Base-by-base conservation (phyloP, 64 coral and sea anemone genomes). In the Stichodactyla helianthus region DNA sequence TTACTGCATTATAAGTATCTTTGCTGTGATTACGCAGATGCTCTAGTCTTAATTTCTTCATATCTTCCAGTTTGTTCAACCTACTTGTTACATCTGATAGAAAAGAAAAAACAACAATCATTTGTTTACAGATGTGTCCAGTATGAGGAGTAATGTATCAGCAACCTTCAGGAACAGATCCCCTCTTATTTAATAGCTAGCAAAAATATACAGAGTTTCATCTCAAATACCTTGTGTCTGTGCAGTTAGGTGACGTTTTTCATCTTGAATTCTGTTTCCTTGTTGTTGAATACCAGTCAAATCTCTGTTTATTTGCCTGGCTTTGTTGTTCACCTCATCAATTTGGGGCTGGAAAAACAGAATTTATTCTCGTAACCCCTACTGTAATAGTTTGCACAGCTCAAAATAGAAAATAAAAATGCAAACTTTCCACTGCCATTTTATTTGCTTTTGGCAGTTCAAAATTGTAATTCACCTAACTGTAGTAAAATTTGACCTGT, bases 1-100 rank as follows among this genome's bases (percentile, higher is more conserved):
- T 92, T 8, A 98, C 93, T 62, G 96, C 96, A 92, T 98, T 98
- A 53, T 94, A 98, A 8, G 96, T 98, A 57, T 98, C 96, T 50
- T 77, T 83, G 82, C 77, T 80, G 54, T 77, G 87, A 25, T 89
- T 94, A 8, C 96, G 84, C 6, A 99, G 62, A 55, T 86, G 60
- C 19, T 99, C 91, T 56, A 99, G 67, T 0, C 96, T 89, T 54
- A 87, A 89, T 68, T 99, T 99, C 55, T 91, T 94, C 93, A 92
- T 99, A 51, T 99, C 96, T 62, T 99, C 96, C 51, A 99, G 86
- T 79, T 86, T 77, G 82, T 83, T 82, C n/a, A 99, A 84, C 79
- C 93, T 90, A 55, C 82, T 85, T 83, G 84, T 92, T 10, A 95
- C 78, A 88, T 89, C 96, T 99, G 79, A 18, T 16, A 18, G 52